Base-by-base conservation (phyloP, 2,797 vertebrate genomes). In the Loris lydekkerianus region DNA sequence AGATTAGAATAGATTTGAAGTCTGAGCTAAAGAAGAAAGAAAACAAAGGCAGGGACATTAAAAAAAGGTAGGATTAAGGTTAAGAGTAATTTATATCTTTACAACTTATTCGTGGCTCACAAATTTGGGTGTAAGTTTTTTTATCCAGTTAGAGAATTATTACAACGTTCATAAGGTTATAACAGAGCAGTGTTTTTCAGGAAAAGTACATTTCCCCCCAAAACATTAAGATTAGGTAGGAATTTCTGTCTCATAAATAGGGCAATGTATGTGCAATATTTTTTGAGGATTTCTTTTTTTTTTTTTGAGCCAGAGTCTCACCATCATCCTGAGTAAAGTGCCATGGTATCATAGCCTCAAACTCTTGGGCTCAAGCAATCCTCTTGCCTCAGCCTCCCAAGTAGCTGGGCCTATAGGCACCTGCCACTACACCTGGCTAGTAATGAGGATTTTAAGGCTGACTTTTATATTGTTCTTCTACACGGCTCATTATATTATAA, bases 11-110 rank as follows among this genome's bases (percentile, higher is more conserved):
- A 83, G 37, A 4, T 78, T 83, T 34, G 43, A 72, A 27, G 20
- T 53, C 69, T 90, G 67, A 78, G n/a, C 27, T 70, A 73, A 89
- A 92, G 40, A 86, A 89, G 40, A 81, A 86, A 70, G 40, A 77
- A 86, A 75, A 46, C 23, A 61, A 75, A 88, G 13, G 40, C 61
- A 87, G 58, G n/a, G 27, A 14, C 31, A 67, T 89, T 80, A 56
- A 53, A 40, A 87, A 93, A 67, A 65, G 20, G 20, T 34, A 85
- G 49, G 84, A 78, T 56, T 58, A 86, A 60, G 6, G 20, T 89
- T 81, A 76, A 81, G 67, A 76, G 86, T 80, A 63, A 81, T 77
- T 69, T 4, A 21, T 53, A 31, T 77, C 18, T 20, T 72, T 83
- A 13, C 53, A 67, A 76, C 72, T 63, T 93, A 17, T 84, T 86